Conservation (phyloP, 2,797 vertebrate species). For the Notolabrus celidotus region DNA sequence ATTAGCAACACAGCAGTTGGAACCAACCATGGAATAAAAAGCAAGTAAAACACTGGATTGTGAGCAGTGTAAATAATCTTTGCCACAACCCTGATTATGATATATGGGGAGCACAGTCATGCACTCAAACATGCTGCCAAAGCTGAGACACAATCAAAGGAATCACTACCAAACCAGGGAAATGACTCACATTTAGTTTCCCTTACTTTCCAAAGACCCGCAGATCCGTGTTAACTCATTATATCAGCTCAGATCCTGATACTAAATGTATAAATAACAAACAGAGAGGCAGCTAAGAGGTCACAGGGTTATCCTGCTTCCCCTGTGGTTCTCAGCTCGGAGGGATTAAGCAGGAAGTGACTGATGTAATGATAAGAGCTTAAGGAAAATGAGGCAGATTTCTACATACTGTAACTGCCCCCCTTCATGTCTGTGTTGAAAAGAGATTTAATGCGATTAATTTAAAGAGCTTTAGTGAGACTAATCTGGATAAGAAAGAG, state of each 20-base stretch:
- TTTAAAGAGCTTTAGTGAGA: constrained; percentile 70
- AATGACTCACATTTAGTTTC: constrained; percentile 61
- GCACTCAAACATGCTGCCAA: constrained; percentile 65
- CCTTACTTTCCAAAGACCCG: constrained; percentile 49
- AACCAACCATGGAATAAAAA: constrained; percentile 60
- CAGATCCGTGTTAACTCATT: constrained; percentile 59
- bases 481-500: constrained; percentile 68
- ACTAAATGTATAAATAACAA: constrained; percentile 65
- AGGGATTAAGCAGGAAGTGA: constrained; percentile 69
- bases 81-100: constrained; percentile 79
- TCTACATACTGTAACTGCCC: constrained; percentile 55
- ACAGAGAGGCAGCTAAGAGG: constrained; percentile 51
- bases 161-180: constrained; percentile 66
- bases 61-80: constrained; percentile 73
- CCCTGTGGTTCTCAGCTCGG: constrained; percentile 65
- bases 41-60: constrained; percentile 57
- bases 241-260: constrained; percentile 60
- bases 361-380: constrained; percentile 66
- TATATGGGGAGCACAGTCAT: constrained; percentile 64
- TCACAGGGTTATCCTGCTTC: constrained; percentile 64
- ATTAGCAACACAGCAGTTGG: constrained; percentile 48
- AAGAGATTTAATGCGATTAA: constrained; percentile 73
- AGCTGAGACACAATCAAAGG: constrained; percentile 56
- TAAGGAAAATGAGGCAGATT: constrained; percentile 59
- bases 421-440: constrained; percentile 40